phyloP scores from a whole-genome alignment of 2,113 vertebrate genomes.

The Hydropotes inermis region DNA sequence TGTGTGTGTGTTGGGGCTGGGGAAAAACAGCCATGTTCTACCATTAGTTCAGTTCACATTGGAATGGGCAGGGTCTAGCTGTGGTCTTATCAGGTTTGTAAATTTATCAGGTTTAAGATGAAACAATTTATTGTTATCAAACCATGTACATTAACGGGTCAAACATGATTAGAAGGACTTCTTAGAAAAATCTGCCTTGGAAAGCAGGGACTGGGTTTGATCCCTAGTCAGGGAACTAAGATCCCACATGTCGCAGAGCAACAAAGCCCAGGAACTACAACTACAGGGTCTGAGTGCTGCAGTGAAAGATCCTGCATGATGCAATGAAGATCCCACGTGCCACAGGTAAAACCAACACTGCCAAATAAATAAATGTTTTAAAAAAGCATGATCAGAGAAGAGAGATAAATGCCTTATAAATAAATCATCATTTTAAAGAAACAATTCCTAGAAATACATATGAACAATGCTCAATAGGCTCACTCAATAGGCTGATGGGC shows the following conservation, averaged over 20 bases:
- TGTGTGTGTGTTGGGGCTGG: background rate
- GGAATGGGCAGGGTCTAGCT: too few species aligned
- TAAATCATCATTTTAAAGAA: background rate
- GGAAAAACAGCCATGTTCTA: background rate
- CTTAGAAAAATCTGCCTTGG: background rate
- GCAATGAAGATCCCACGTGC: background rate
- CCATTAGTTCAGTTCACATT: background rate
- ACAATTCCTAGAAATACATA: background rate
- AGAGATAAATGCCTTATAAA: background rate
- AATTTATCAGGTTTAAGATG: background rate
- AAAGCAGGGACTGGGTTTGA: background rate
- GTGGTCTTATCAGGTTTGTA: background rate
- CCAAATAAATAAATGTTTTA: background rate
- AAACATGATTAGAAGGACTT: background rate
- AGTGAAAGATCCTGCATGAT: background rate
- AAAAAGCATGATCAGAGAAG: background rate
- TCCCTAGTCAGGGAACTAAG: background rate
- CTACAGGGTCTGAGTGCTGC: background rate
- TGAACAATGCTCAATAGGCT: background rate
- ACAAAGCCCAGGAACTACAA: background rate
- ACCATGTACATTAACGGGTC: background rate
- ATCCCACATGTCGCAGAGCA: background rate
- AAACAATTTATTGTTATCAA: background rate
- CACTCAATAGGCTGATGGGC: background rate
- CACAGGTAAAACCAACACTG: background rate